Percentiles rank a stretch among this genome's conserved stretches.
Conservation (phyloP, 2,888 invertebrate genomes). For the Chorisops tibialis region DNA sequence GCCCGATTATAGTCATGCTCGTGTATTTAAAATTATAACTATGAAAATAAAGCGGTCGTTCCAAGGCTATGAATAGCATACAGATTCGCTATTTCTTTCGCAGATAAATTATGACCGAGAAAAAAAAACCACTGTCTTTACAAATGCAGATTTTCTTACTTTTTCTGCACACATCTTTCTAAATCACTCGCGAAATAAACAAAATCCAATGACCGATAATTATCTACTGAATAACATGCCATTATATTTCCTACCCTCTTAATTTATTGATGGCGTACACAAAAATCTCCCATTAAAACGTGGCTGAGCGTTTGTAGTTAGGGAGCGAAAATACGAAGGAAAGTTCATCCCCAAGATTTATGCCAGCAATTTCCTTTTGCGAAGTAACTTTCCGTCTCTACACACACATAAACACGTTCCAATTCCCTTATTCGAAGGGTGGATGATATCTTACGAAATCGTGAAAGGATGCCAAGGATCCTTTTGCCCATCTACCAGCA, state of each 20-base stretch:
- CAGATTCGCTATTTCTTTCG: too few relatives aligned
- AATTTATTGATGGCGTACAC: constrained; percentile 19
- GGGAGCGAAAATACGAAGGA: constrained; percentile 9
- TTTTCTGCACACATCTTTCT: background rate
- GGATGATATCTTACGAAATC: background rate
- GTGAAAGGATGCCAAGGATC: constrained; percentile 23
- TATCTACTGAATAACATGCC: constrained; percentile 21
- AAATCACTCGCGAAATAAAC: constrained; percentile 20
- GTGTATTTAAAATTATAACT: background rate
- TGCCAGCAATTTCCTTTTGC: constrained; percentile 30
- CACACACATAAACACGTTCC: constrained; percentile 16
- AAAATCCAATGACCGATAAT: constrained; percentile 20
- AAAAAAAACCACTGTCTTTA: too few relatives aligned
- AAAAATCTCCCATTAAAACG: constrained; percentile 22
- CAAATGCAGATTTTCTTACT: too few relatives aligned
- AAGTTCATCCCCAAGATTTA: constrained; percentile 29
- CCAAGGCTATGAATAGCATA: background rate
- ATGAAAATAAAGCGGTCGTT: background rate
- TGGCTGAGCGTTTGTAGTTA: constrained; percentile 5
- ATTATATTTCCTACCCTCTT: constrained; percentile 14
- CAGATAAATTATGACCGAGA: too few relatives aligned
- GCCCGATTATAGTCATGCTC: background rate
- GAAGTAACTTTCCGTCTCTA: constrained; percentile 24
- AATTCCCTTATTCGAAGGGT: constrained; percentile 7
- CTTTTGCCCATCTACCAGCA: background rate